Base-by-base conservation (phyloP, 2,113 vertebrate genomes). In the Chloroceryle aenea region DNA sequence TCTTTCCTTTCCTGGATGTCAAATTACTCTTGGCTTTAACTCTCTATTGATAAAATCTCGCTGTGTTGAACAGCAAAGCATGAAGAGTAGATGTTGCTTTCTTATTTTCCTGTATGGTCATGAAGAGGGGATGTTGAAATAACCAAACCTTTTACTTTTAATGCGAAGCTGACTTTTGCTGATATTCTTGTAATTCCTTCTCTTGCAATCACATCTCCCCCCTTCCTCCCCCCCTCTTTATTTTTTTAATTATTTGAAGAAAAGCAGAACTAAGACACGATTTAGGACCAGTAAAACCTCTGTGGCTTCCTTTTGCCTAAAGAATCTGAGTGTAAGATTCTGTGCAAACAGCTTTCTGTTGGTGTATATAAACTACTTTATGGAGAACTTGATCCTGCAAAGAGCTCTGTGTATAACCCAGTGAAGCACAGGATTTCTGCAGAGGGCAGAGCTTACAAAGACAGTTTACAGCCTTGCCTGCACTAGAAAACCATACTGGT, bases 151-250 rank as follows among this genome's bases (percentile, higher is more conserved):
- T 87, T 79, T 68, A 36, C 25, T 23, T 87, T 85, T 71, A 75
- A 63, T 94, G 23, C 58, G 66, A 95, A 94, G 40, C 8, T 61
- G 20, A 9, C 61, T 84, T 74, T 69, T 90, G 50, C 61, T 83
- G 56, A 90, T 81, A 89, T 66, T 73, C 26, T 58, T 96, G 90
- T 72, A 94, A 91, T 91, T 90, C 53, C 34, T 68, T 77, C 47
- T 47, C 69, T 40, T 91, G 96, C 63, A 90, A 78, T 72, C 73
- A 84, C 52, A 50, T 23, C 38, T 45, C 45, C 56, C 52, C 20
- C 22, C 61, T 3, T 20, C 43, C 21, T 6, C 58, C 4, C 20
- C 43, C 21, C 6, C 30, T n/a, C 25, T 36, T 43, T n/a, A n/a
- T n/a, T 78, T 48, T 56, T 59, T 71, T 11, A 42, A 38, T 94